These are phyloP conservation scores for Drosophila parthenogenetica DNA, from an alignment of 2,888 invertebrate genomes.

Conservation along the genomic window DNA sequence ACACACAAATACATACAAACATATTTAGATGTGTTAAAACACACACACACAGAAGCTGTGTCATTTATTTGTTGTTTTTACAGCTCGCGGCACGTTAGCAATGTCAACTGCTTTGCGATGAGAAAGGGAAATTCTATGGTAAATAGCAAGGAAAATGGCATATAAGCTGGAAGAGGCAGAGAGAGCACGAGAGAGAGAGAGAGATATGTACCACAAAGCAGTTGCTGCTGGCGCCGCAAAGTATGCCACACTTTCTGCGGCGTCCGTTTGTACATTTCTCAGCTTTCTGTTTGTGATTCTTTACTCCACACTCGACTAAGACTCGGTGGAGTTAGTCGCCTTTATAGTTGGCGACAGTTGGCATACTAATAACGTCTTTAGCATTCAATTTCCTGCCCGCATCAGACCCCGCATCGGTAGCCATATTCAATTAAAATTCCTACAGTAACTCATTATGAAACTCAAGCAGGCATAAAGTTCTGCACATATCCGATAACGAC, in stretches of 20 bases:
- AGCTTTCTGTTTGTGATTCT: neutral
- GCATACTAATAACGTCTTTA: conserved; percentile 33
- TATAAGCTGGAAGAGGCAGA: conserved; percentile 13
- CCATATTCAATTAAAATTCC: conserved; percentile 61
- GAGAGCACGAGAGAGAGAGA: conserved; percentile 10
- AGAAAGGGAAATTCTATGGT: neutral
- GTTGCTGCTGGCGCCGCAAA: conserved; percentile 57
- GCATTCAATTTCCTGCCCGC: conserved; percentile 1
- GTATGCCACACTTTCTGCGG: conserved; percentile 48
- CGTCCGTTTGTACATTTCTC: conserved; percentile 31
- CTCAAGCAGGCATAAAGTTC: conserved; percentile 70
- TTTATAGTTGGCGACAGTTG: conserved; percentile 15
- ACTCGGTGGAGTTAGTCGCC: neutral
- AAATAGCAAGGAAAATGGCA: conserved; percentile 7
- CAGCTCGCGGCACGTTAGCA: conserved; percentile 43
- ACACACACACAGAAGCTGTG: conserved; percentile 4
- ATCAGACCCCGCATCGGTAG: conserved; percentile 1
- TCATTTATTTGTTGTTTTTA: conserved; percentile 32
- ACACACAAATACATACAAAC: neutral
- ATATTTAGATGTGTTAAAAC: neutral
- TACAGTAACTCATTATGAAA: conserved; percentile 63
- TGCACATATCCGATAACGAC: conserved; percentile 49
- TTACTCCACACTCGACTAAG: neutral
- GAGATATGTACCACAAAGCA: conserved; percentile 40
- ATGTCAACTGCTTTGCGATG: conserved; percentile 38